Conservation (phyloP, 2,113 vertebrate species). For the Stomatorhinus ivindoensis region DNA sequence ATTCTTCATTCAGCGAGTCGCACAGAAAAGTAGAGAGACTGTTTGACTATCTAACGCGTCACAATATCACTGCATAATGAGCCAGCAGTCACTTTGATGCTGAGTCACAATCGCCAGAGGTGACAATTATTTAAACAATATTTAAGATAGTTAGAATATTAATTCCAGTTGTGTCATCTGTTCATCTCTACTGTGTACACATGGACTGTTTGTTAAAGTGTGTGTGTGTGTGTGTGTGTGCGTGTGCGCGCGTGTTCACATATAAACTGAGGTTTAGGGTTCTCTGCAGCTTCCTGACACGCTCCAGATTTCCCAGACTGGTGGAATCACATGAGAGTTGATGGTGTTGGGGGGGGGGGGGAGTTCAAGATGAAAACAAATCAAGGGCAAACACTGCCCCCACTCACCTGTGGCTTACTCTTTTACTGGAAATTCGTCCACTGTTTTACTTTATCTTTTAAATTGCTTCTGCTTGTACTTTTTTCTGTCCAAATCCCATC, state of each 20-base stretch:
- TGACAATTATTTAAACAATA: constrained; percentile 5
- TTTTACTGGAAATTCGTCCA: not conserved
- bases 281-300: not conserved
- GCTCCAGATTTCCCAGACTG: not conserved
- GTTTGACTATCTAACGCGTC: not conserved
- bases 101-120: not conserved
- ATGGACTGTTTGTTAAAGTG: not conserved
- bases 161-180: not conserved
- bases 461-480: not conserved
- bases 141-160: constrained; percentile 2
- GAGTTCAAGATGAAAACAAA: not conserved
- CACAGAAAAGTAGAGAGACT: not conserved
- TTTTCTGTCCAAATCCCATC: not conserved
- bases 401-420: not conserved
- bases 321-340: not conserved
- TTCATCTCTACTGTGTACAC: not conserved
- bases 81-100: not conserved
- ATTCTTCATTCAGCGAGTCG: not conserved
- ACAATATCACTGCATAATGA: not conserved
- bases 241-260: not conserved
- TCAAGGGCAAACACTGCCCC: not conserved
- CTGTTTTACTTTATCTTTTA: not conserved
- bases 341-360: not conserved
- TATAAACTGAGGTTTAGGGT: not conserved
- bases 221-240: not conserved